phyloP scores from a whole-genome alignment of 2,113 vertebrate species.

The Penelope pileata region DNA sequence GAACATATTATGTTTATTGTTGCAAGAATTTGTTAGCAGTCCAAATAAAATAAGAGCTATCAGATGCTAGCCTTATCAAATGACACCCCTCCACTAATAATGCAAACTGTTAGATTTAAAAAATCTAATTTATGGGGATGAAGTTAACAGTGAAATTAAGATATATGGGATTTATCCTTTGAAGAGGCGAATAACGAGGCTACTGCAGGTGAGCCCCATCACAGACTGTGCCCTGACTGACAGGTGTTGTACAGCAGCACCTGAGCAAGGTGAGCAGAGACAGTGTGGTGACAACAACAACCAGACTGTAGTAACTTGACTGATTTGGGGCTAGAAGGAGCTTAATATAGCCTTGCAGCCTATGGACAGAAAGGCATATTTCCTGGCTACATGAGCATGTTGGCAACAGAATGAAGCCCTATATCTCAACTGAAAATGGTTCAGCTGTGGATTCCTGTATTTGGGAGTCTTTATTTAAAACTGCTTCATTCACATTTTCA shows the following conservation, averaged over 20 bases:
- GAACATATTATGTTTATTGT: not conserved
- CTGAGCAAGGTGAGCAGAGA: fast-evolving
- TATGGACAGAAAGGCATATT: not conserved
- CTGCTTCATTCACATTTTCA: not conserved
- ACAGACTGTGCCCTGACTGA: not conserved
- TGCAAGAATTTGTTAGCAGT: not conserved
- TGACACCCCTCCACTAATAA: not conserved
- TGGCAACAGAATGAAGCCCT: not conserved
- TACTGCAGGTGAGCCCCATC: not conserved
- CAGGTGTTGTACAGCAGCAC: fast-evolving
- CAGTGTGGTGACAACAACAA: not conserved
- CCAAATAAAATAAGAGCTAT: not conserved
- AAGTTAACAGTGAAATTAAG: not conserved
- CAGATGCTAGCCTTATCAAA: not conserved
- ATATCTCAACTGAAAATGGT: fast-evolving
- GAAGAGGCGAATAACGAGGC: not conserved
- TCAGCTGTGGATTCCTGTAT: fast-evolving
- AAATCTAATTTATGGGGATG: not conserved
- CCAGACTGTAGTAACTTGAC: not conserved
- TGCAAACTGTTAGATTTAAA: not conserved
- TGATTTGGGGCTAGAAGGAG: not conserved
- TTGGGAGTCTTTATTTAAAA: not conserved
- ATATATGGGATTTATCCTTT: not conserved
- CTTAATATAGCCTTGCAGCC: not conserved
- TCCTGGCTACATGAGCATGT: not conserved